Percentiles rank a stretch among this genome's conserved stretches.
phyloP scores from a whole-genome alignment of 2,113 vertebrate species.

The Microtus oregoni region DNA sequence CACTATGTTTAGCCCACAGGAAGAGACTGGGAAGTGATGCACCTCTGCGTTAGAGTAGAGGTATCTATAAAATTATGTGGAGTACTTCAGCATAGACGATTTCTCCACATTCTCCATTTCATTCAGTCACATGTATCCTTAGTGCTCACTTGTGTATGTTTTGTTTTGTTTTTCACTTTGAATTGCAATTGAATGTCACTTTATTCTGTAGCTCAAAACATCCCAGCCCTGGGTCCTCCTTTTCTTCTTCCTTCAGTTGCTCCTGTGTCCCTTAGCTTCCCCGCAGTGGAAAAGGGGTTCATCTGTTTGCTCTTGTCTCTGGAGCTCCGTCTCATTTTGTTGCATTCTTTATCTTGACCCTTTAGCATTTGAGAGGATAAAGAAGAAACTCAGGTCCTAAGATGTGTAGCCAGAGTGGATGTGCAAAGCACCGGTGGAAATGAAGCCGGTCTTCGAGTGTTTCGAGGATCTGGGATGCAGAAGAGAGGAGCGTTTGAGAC shows the following conservation, averaged over 20 bases:
- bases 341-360: background rate
- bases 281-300: background rate
- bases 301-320: background rate
- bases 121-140: background rate
- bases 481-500: slow-evolving; percentile 29
- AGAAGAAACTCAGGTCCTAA: background rate
- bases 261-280: background rate
- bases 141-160: background rate
- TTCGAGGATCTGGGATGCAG: background rate
- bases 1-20: background rate
- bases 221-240: background rate
- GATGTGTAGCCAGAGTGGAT: background rate
- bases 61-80: background rate
- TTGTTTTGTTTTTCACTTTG: background rate
- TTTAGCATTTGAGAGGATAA: background rate
- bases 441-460: background rate
- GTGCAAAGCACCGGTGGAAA: slow-evolving; percentile 30
- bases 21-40: background rate
- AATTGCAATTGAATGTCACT: background rate
- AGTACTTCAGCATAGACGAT: background rate
- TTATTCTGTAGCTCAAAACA: background rate
- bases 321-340: background rate
- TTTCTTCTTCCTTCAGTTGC: background rate
- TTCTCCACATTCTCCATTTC: background rate
- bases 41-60: background rate